These are phyloP conservation scores for Torymus auratus DNA, from an alignment of 2,888 invertebrate genomes.

Conservation along the genomic window DNA sequence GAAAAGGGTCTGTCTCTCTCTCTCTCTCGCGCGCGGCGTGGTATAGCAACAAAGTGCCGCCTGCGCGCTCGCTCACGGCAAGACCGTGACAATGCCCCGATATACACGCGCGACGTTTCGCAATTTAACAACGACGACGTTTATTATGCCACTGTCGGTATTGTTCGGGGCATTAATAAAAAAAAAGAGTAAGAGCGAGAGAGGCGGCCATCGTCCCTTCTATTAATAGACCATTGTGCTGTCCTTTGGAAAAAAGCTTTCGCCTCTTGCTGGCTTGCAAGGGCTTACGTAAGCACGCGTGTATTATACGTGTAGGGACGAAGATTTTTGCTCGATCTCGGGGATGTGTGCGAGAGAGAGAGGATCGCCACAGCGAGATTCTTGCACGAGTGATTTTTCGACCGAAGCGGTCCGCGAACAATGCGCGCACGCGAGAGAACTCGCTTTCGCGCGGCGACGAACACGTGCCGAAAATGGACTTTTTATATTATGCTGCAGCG, in stretches of 20 bases:
- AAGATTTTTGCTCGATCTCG: conserved; percentile 38
- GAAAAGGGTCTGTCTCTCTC: too few species aligned
- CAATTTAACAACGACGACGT: conserved; percentile 46
- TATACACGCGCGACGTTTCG: conserved; percentile 41
- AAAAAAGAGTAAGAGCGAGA: neutral
- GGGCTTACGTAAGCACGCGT: conserved; percentile 42
- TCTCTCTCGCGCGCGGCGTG: too few species aligned
- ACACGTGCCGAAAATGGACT: conserved; percentile 26
- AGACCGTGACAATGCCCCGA: conserved; percentile 31
- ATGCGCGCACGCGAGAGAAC: neutral
- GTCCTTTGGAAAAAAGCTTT: conserved; percentile 15
- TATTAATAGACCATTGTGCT: conserved; percentile 58
- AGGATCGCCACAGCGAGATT: conserved; percentile 13
- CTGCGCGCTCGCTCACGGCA: neutral
- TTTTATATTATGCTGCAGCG: neutral
- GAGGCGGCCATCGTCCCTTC: conserved; percentile 45
- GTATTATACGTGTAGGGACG: conserved; percentile 16
- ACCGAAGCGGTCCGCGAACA: neutral
- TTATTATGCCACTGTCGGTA: conserved; percentile 47
- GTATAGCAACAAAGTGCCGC: conserved; percentile 18
- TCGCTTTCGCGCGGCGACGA: neutral
- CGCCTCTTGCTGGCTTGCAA: conserved; percentile 4
- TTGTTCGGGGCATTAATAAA: conserved; percentile 47
- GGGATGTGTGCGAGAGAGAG: conserved; percentile 1
- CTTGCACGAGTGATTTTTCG: conserved; percentile 42